phyloP scores from a whole-genome alignment of 2,888 invertebrate genomes.

The Hydroisotoma schaefferi region DNA sequence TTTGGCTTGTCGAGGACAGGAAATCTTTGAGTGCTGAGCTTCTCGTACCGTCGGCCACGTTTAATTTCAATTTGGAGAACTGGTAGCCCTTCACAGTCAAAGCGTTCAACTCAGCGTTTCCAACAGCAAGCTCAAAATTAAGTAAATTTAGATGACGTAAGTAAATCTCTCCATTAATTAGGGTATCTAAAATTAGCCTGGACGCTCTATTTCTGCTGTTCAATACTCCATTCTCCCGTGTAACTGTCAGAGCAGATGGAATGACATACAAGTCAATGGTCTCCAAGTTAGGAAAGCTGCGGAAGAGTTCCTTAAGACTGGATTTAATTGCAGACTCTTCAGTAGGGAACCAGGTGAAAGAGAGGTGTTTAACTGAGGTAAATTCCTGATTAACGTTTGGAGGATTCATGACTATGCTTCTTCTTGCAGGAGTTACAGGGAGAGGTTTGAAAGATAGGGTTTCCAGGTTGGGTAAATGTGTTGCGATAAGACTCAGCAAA shows the following conservation, averaged over 20 bases:
- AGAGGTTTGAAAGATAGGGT: slow-evolving; percentile 16
- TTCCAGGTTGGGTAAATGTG: slow-evolving; percentile 28
- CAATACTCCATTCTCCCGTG: slow-evolving; percentile 8
- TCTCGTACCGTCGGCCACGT: slow-evolving; percentile 17
- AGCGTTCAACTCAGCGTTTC: slow-evolving; percentile 19
- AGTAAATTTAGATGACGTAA: slow-evolving; percentile 18
- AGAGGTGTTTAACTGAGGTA: slow-evolving; percentile 23
- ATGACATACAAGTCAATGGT: slow-evolving; percentile 11
- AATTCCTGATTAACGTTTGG: background rate
- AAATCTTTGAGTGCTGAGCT: slow-evolving; percentile 23
- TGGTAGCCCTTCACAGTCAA: slow-evolving; percentile 22
- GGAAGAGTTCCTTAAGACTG: slow-evolving; percentile 26
- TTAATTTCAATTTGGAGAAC: slow-evolving; percentile 15
- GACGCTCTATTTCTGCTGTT: slow-evolving; percentile 16
- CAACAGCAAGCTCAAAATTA: slow-evolving; percentile 24
- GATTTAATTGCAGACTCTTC: slow-evolving; percentile 3
- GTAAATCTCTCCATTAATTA: slow-evolving; percentile 14
- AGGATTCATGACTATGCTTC: slow-evolving; percentile 7
- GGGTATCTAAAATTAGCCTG: slow-evolving; percentile 12
- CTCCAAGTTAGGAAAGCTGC: slow-evolving; percentile 30
- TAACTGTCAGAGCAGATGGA: slow-evolving; percentile 1
- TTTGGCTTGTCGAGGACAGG: slow-evolving; percentile 17
- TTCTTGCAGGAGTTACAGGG: background rate
- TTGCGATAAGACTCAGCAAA: slow-evolving; percentile 15
- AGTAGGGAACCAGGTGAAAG: slow-evolving; percentile 8